Conservation (phyloP, 2,888 invertebrate genomes). For the Epistrophella euchroma region DNA sequence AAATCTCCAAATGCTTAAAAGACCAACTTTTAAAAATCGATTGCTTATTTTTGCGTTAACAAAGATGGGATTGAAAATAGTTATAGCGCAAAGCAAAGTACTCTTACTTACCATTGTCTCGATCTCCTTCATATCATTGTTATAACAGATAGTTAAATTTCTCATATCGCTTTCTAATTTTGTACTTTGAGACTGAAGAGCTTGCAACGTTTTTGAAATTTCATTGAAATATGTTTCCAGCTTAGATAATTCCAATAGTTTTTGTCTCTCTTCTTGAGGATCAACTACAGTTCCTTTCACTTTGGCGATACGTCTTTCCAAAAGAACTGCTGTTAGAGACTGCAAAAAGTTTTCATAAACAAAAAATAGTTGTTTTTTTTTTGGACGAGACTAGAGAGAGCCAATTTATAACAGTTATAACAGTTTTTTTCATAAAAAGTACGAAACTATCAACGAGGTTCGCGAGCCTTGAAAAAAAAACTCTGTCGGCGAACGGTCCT, state of each 20-base stretch:
- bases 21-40: too few relatives aligned
- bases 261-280: constrained; percentile 81
- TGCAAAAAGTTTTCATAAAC: constrained; percentile 57
- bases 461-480: too few relatives aligned
- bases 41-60: too few relatives aligned
- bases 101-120: constrained; percentile 79
- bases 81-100: too few relatives aligned
- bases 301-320: constrained; percentile 83
- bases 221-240: constrained; percentile 84
- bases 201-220: constrained; percentile 83
- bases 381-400: too few relatives aligned
- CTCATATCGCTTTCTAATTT: constrained; percentile 86
- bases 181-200: constrained; percentile 85
- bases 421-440: too few relatives aligned
- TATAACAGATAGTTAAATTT: constrained; percentile 84
- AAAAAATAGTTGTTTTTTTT: not conserved
- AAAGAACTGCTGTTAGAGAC: constrained; percentile 83
- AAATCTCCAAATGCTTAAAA: too few relatives aligned
- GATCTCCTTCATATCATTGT: constrained; percentile 84
- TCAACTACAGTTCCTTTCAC: constrained; percentile 82
- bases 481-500: too few relatives aligned
- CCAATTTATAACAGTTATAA: too few relatives aligned
- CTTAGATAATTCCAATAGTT: constrained; percentile 82
- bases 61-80: too few relatives aligned
- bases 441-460: too few relatives aligned